Evolutionary conservation across 1,140 invertebrate genomes (phyloP).

Genomic region (Drosophila malerkotliana): DNA sequence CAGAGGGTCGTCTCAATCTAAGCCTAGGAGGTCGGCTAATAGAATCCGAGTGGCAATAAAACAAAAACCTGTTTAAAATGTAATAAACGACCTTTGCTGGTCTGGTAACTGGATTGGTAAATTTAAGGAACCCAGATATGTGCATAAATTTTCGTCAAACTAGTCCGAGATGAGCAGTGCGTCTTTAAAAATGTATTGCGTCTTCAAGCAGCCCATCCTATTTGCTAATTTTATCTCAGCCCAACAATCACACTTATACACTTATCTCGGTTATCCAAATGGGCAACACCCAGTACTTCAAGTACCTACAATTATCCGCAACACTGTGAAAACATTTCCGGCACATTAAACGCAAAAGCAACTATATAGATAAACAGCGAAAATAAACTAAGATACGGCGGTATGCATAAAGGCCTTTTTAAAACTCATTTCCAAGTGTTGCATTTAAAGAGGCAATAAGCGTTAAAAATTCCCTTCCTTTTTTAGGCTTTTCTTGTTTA

Average conservation of each 20-base stretch:
- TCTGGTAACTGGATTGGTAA: slow-evolving; percentile 4
- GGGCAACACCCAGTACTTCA: slow-evolving; percentile 28
- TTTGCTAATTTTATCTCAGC: background rate
- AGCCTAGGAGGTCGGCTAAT: slow-evolving; percentile 4
- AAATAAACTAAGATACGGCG: slow-evolving; percentile 20
- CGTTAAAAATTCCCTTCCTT: slow-evolving; percentile 27
- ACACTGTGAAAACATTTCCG: slow-evolving; percentile 58
- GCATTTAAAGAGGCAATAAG: slow-evolving; percentile 43
- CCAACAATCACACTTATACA: background rate
- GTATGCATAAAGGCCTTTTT: slow-evolving; percentile 36
- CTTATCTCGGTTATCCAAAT: slow-evolving; percentile 14
- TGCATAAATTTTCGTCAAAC: slow-evolving; percentile 38
- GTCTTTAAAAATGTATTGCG: slow-evolving; percentile 14
- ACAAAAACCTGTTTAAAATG: slow-evolving; percentile 32
- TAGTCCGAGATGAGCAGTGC: slow-evolving; percentile 23
- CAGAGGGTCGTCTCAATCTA: slow-evolving; percentile 1
- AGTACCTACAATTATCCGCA: slow-evolving; percentile 47
- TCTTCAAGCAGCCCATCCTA: background rate
- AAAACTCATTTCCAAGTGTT: slow-evolving; percentile 47
- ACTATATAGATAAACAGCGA: slow-evolving; percentile 22
- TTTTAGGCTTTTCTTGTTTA: slow-evolving; percentile 6
- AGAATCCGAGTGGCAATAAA: slow-evolving; percentile 23
- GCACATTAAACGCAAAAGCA: slow-evolving; percentile 60
- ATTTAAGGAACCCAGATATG: slow-evolving; percentile 24
- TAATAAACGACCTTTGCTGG: slow-evolving; percentile 35